Conservation (phyloP, 1,140 invertebrate species). For the Daktulosphaira vitifoliae region DNA sequence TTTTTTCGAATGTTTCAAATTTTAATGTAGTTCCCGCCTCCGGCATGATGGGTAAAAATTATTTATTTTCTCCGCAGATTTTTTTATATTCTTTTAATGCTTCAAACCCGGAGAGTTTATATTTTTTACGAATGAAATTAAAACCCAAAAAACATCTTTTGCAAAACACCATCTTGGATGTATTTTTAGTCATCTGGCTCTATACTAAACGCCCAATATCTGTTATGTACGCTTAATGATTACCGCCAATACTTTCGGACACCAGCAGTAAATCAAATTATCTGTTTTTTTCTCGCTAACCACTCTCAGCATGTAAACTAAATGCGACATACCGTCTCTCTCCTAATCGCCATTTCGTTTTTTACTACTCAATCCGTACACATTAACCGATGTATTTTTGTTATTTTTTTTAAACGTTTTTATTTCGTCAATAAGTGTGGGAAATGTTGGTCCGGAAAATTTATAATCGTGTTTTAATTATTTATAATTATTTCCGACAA, state of each 20-base stretch:
- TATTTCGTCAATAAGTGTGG: not conserved
- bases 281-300: not conserved
- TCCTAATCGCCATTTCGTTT: not conserved
- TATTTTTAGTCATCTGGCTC: not conserved
- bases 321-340: not conserved
- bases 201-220: not conserved
- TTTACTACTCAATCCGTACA: not conserved
- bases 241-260: not conserved
- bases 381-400: not conserved
- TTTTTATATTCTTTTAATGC: not conserved
- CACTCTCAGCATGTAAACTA: not conserved
- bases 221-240: not conserved
- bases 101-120: not conserved
- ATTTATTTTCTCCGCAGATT: not conserved
- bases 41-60: not conserved
- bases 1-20: not conserved
- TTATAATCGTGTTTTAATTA: not conserved
- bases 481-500: not conserved
- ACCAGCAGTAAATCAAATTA: not conserved
- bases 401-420: not conserved
- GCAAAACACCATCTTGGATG: not conserved
- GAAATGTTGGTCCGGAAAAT: not conserved
- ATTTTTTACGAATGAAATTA: not conserved
- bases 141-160: not conserved
- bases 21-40: not conserved